Evolutionary conservation across 2,113 vertebrate genomes (phyloP), one percentile per base, ranked within the genome.

Genomic region (Mystacornis crossleyi): DNA sequence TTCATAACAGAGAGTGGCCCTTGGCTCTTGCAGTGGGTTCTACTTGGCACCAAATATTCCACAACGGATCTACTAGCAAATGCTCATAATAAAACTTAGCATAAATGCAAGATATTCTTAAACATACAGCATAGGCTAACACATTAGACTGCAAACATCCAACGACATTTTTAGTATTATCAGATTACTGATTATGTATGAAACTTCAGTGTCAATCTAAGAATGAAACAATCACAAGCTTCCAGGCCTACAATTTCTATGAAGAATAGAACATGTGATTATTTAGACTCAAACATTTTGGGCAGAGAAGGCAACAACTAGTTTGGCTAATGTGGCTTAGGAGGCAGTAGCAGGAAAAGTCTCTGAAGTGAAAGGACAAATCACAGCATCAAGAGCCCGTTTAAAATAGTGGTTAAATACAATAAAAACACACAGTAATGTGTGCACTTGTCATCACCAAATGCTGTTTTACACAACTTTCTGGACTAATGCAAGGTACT

Each of bases 381-480:
- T 25, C 23, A 43, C 29, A 84, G 10, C 20, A 65, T 20, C 18
- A 47, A 57, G 12, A 47, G 8, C 9, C 24, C 4, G 0, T 67
- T 58, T 34, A 3, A 47, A 67, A 31, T 72, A 16, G 28, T 5
- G 3, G 5, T 48, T 75, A 57, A 71, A 58, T 64, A 60, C 18
- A 85, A 55, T 3, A n/a, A 1, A 1, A 4, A 43, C 0, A 2
- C 2, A 2, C 34, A 51, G 28, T 26, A 36, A 47, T 1, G 18
- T 9, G 4, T 24, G 18, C 31, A 31, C 16, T 66, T 62, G 16
- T 55, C 57, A 47, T 31, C 29, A 70, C 12, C 31, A 48, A 61
- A 71, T 36, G 70, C 36, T 51, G 28, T 55, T 36, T 70, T 50
- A 24, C 20, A 24, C 12, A 42, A 17, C 33, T 64, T 79, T 51